Evolutionary conservation across 2,113 vertebrate species (phyloP), one percentile per base, ranked within the genome.

Genomic region (Neopipo cinnamomea): DNA sequence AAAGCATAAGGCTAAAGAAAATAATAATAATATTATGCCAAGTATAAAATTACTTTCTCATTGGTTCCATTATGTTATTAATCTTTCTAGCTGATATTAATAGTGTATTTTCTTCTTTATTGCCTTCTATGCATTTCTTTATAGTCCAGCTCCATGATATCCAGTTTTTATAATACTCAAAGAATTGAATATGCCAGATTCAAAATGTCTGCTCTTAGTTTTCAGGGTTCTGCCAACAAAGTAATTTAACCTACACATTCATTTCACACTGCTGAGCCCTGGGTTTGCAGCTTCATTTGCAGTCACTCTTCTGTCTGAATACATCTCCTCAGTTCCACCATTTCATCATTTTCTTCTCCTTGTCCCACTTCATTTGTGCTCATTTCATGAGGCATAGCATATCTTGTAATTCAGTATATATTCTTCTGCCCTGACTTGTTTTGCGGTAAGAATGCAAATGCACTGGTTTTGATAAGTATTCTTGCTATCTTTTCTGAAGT

Each of bases 221-320:
- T 93, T 81, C 89, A 93, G 53, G 37, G 37, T 89, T 39, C 41
- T 89, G 85, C 33, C 81, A 92, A 80, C 61, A 92, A 56, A 96
- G 82, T 84, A 90, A 93, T 91, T 94, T 91, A 94, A 84, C 67
- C 35, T 95, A 44, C 39, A 65, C 77, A 61, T 73, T 90, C 75
- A 85, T 83, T 92, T 97, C 93, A 81, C 85, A 59, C 56, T 92
- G 56, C 56, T 84, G 85, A 96, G 65, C 63, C 35, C 62, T 39
- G 39, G 39, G 66, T 73, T 94, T 97, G 89, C 74, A 83, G 91
- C 91, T 94, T 92, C 87, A 90, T 95, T 96, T 97, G 84, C 78
- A 85, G 62, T 91, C 84, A 75, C 61, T 93, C 90, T 95, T 95
- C 92, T 96, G 72, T 94, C 79, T 96, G 95, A 96, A 86, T 35